Evolutionary conservation across 1,140 invertebrate species (phyloP).

Genomic region (Mercenaria mercenaria): DNA sequence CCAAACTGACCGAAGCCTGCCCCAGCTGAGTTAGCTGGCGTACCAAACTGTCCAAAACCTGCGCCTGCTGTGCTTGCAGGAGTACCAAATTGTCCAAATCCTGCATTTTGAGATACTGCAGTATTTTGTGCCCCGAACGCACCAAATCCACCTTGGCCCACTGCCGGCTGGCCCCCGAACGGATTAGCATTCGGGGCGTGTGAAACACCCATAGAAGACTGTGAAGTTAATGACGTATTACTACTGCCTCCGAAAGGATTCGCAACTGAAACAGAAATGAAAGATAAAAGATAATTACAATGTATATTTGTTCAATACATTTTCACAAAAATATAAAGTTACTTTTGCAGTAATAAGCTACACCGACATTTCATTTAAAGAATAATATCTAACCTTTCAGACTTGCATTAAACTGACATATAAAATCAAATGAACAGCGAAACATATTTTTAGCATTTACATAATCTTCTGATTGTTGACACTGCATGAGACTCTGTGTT

Average conservation of each 20-base stretch:
- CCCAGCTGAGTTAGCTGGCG: conserved; percentile 40
- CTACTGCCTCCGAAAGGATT: conserved; percentile 73
- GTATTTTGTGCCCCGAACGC: conserved; percentile 39
- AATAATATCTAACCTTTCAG: too few relatives aligned
- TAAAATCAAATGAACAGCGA: too few relatives aligned
- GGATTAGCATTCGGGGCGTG: conserved; percentile 58
- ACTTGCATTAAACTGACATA: too few relatives aligned
- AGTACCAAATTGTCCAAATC: conserved; percentile 61
- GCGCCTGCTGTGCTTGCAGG: conserved; percentile 55
- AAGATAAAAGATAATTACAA: too few relatives aligned
- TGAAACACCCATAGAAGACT: conserved; percentile 6
- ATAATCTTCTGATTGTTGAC: too few relatives aligned
- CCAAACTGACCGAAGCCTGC: conserved; percentile 65
- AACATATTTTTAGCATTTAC: too few relatives aligned
- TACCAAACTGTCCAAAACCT: conserved; percentile 68
- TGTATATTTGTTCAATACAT: too few relatives aligned
- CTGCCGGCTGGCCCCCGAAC: conserved; percentile 55
- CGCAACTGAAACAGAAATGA: conserved; percentile 60
- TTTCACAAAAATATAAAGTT: too few relatives aligned
- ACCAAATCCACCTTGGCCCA: conserved; percentile 46
- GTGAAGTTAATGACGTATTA: conserved; percentile 13
- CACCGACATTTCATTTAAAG: too few relatives aligned
- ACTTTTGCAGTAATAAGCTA: too few relatives aligned
- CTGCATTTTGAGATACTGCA: conserved; percentile 30
- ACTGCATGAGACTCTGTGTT: too few relatives aligned